Evolutionary conservation across 2,888 invertebrate genomes (phyloP), one percentile per base, ranked within the genome.

Genomic region (Melanostoma mellinum): DNA sequence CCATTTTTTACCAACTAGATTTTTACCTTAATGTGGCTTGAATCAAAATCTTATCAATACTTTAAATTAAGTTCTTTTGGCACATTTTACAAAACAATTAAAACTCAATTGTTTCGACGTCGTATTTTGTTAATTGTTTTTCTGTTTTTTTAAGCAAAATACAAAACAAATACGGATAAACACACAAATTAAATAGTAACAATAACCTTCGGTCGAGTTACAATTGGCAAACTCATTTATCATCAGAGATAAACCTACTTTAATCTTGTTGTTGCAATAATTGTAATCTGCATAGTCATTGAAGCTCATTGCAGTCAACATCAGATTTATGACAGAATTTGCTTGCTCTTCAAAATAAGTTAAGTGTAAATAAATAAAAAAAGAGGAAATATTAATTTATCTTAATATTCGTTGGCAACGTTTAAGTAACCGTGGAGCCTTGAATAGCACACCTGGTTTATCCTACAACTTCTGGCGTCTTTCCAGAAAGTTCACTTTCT

Each of bases 401-500:
- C 56, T 6, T 77, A 44, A 48, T 63, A 63, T 63, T 63, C 38
- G 48, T 63, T 63, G 48, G 50, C 48, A 63, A 50, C 30, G 32
- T 32, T 32, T 40, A 36, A 40, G 52, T 35, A 53, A 46, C 67
- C 6, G 30, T 38, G 44, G 63, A 38, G 46, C 42, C 65, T 75
- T 75, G 71, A 60, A 40, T 35, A 10, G 6, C 33, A 36, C 42
- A 42, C 20, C 50, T 42, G 10, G 44, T 30, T 72, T 33, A 72
- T 61, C 72, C 36, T 36, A 67, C 36, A 32, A 56, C 35, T 42
- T 85, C 65, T 56, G 44, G 63, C 56, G 48, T 73, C 86, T 90
- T 90, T 38, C 89, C 89, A 3, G 87, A 87, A 40, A 96, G 92
- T 86, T 96, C 93, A 61, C 93, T 92, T 88, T 96, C 96, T 72